A percentile compares a stretch with the other conserved stretches of the same genome.
Evolutionary conservation across 2,797 vertebrate genomes (phyloP).

Genomic region (Intellagama lesueurii): DNA sequence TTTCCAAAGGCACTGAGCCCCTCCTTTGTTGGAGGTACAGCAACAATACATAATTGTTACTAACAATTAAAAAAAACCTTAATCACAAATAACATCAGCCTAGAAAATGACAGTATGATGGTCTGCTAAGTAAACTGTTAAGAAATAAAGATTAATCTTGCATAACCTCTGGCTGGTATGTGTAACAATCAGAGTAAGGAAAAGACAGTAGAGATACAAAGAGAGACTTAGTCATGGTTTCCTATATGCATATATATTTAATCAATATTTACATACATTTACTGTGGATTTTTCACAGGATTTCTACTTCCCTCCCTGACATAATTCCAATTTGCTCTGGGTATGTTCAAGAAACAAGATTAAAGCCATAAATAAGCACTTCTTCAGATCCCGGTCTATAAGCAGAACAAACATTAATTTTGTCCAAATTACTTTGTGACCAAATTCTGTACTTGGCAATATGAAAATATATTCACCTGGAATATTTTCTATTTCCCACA

Average conservation of each 20-base stretch:
- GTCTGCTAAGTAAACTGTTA: background rate
- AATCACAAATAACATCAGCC: background rate
- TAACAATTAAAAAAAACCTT: background rate
- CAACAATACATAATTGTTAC: background rate
- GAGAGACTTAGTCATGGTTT: background rate
- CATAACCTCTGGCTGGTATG: background rate
- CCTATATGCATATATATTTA: background rate
- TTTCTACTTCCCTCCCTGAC: background rate
- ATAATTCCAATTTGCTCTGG: background rate
- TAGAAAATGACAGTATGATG: background rate
- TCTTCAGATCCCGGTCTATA: background rate
- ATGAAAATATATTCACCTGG: background rate
- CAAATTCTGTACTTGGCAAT: conserved; percentile 11
- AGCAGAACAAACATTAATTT: conserved; percentile 36
- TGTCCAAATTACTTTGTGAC: conserved; percentile 17
- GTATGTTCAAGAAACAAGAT: background rate
- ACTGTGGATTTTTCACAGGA: background rate
- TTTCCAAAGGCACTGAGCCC: background rate
- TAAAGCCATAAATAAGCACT: background rate
- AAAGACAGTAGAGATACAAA: background rate
- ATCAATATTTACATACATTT: too few species aligned
- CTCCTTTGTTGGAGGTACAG: background rate
- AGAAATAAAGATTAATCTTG: background rate
- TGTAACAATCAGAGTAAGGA: background rate
- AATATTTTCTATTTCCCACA: conserved; percentile 7